These are phyloP conservation scores for Portunus trituberculatus DNA, from an alignment of 1,140 invertebrate species.

Conservation along the genomic window DNA sequence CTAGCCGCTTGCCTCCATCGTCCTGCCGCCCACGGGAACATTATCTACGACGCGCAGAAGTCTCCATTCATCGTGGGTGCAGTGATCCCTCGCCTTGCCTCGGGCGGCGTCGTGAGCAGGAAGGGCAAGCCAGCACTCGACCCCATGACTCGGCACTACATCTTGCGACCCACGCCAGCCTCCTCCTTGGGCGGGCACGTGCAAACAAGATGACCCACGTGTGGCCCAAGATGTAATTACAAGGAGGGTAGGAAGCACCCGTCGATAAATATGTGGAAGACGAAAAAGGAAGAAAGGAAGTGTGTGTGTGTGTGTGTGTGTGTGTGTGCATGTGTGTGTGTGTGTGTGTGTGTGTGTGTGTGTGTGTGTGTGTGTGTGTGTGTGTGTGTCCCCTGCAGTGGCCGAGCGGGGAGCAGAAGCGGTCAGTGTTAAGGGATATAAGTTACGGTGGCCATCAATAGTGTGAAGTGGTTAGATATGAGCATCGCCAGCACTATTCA, in stretches of 20 bases:
- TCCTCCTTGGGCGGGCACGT: slow-evolving; percentile 17
- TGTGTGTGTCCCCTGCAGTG: no score
- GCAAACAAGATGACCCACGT: background rate
- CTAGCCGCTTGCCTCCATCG: background rate
- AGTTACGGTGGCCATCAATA: background rate
- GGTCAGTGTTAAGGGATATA: background rate
- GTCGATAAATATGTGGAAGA: background rate
- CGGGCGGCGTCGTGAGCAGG: slow-evolving; percentile 68
- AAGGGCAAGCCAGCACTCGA: slow-evolving; percentile 51
- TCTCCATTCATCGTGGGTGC: slow-evolving; percentile 64
- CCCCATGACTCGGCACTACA: slow-evolving; percentile 57
- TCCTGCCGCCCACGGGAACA: slow-evolving; percentile 2
- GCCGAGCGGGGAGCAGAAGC: background rate
- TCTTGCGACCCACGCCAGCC: slow-evolving; percentile 16
- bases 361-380: background rate
- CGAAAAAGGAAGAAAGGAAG: background rate
- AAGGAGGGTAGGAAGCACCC: background rate
- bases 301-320: no score
- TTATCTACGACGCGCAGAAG: slow-evolving; percentile 46
- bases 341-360: no score
- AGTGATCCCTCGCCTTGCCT: slow-evolving; percentile 49
- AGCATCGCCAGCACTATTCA: background rate
- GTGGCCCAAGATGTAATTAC: slow-evolving; percentile 10
- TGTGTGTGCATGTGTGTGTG: background rate
- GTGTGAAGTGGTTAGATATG: slow-evolving; percentile 2